Evolutionary conservation across 2,113 vertebrate species (phyloP).

Genomic region (Prionailurus viverrinus): DNA sequence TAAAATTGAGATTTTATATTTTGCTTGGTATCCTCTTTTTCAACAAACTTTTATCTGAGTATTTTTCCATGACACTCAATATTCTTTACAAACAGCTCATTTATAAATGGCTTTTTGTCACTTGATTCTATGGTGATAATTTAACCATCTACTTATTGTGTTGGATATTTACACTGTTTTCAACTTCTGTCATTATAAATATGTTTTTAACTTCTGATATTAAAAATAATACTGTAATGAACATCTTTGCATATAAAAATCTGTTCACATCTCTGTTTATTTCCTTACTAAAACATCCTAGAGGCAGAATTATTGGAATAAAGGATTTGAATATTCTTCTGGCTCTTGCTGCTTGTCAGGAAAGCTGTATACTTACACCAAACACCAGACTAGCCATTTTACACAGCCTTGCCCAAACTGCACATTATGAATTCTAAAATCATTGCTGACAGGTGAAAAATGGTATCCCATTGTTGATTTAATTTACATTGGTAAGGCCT

Average conservation of each 20-base stretch:
- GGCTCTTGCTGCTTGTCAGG: conserved; percentile 25
- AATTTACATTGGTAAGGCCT: conserved; percentile 28
- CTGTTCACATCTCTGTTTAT: conserved; percentile 32
- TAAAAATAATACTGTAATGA: conserved; percentile 46
- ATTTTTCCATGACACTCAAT: conserved; percentile 11
- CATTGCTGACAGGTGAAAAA: conserved; percentile 41
- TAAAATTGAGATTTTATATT: not conserved
- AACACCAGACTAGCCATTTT: not conserved
- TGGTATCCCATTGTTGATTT: not conserved
- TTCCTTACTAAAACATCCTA: conserved; percentile 65
- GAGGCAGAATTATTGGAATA: conserved; percentile 31
- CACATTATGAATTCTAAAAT: conserved; percentile 60
- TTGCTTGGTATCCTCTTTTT: conserved; percentile 33
- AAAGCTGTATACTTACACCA: conserved; percentile 13
- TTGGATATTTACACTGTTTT: conserved; percentile 37
- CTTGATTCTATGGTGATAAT: not conserved
- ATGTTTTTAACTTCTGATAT: conserved; percentile 23
- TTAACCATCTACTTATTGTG: not conserved
- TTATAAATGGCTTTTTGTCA: conserved; percentile 35
- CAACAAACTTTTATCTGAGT: conserved; percentile 20
- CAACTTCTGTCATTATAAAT: conserved; percentile 6
- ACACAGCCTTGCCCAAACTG: not conserved
- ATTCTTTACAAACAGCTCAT: conserved; percentile 45
- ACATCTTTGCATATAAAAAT: conserved; percentile 47
- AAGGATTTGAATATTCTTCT: conserved; percentile 2